phyloP scores from a whole-genome alignment of 2,888 invertebrate species.

The Fissipunctia ypsillon region DNA sequence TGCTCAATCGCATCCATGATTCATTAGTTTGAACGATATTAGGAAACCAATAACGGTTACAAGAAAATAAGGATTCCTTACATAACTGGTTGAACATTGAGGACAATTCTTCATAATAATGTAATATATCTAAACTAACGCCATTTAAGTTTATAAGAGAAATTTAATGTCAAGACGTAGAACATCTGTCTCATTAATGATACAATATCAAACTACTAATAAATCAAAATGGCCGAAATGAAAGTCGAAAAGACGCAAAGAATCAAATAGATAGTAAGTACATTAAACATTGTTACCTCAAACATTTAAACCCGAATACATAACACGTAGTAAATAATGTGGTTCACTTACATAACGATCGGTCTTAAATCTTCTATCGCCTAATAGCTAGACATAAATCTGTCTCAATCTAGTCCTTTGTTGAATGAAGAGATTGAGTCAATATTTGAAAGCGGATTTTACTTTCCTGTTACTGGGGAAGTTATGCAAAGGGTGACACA shows the following conservation, averaged over 20 bases:
- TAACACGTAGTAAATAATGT: conserved; percentile 41
- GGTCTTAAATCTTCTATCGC: conserved; percentile 44
- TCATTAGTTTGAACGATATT: background rate
- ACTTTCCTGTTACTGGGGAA: conserved; percentile 27
- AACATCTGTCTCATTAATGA: conserved; percentile 15
- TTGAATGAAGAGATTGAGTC: conserved; percentile 35
- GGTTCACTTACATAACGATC: conserved; percentile 43
- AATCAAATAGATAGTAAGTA: conserved; percentile 47
- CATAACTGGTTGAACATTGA: too few species aligned
- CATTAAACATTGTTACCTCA: conserved; percentile 37
- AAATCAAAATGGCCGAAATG: conserved; percentile 78
- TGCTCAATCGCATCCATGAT: background rate
- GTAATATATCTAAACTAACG: background rate
- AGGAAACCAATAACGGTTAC: background rate
- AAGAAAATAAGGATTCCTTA: background rate
- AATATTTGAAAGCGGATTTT: conserved; percentile 52
- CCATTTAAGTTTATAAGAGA: conserved; percentile 5
- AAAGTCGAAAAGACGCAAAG: conserved; percentile 77
- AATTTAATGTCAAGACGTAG: background rate
- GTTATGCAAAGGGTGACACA: background rate
- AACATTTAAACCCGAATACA: conserved; percentile 43
- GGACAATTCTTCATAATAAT: background rate
- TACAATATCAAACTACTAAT: conserved; percentile 61
- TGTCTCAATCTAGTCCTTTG: conserved; percentile 51
- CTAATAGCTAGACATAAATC: conserved; percentile 60